Evolutionary conservation across 2,113 vertebrate genomes (phyloP).

Genomic region (Asarcornis scutulata): DNA sequence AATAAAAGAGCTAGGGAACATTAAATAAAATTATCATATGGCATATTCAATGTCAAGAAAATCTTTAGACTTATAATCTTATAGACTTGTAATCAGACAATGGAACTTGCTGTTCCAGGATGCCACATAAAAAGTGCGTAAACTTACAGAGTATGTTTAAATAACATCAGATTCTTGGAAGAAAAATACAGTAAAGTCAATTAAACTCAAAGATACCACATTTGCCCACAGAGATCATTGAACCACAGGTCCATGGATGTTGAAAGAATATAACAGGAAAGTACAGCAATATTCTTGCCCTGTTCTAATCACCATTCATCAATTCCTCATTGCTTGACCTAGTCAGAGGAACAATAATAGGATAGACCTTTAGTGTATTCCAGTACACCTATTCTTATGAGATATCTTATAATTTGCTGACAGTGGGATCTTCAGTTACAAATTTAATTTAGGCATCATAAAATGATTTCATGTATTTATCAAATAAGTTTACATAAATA

Average conservation of each 20-base stretch:
- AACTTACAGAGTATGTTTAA: not conserved
- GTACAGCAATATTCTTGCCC: not conserved
- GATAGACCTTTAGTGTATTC: not conserved
- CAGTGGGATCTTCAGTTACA: not conserved
- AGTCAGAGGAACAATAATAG: not conserved
- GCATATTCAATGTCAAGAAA: not conserved
- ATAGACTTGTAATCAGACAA: not conserved
- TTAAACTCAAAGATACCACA: not conserved
- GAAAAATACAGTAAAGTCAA: not conserved
- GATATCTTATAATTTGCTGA: not conserved
- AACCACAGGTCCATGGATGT: not conserved
- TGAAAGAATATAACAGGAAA: not conserved
- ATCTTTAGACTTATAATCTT: not conserved
- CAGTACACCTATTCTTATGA: not conserved
- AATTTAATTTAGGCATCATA: not conserved
- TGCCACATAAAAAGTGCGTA: not conserved
- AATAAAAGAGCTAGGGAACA: not conserved
- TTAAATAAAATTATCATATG: not conserved
- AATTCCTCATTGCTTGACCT: not conserved
- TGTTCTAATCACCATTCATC: not conserved
- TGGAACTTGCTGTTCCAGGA: not conserved
- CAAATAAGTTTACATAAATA: not conserved
- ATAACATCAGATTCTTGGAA: not conserved
- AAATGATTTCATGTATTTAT: not conserved
- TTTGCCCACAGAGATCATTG: not conserved